A percentile compares a stretch with the other conserved stretches of the same genome.
These are phyloP conservation scores for Aphidius ervi DNA, from an alignment of 1,140 invertebrate genomes.

Conservation along the genomic window DNA sequence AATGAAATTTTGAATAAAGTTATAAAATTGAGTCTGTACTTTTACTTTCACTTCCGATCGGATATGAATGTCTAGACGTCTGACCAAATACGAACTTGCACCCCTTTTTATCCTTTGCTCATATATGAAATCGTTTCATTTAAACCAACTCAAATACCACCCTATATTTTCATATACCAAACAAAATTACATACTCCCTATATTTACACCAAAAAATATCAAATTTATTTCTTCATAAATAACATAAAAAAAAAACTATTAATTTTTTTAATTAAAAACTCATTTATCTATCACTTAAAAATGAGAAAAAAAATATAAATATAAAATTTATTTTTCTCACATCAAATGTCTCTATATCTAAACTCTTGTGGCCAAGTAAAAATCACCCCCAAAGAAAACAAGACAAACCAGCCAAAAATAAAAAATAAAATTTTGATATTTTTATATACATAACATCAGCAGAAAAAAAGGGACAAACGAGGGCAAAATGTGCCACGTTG, in stretches of 20 bases:
- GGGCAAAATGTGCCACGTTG: background rate
- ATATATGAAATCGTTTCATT: background rate
- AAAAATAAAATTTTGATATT: background rate
- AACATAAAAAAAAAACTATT: no score
- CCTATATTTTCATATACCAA: no score
- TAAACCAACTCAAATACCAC: background rate
- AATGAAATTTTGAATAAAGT: background rate
- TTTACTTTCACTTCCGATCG: conserved; percentile 17
- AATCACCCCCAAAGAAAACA: background rate
- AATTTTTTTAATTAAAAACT: background rate
- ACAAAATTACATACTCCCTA: background rate
- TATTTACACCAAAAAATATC: no score
- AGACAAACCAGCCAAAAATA: background rate
- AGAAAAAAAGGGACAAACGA: conserved; percentile 4
- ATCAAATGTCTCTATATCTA: no score
- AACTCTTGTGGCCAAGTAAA: no score
- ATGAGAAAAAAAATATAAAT: no score
- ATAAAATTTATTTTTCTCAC: no score
- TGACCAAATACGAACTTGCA: conserved; percentile 17
- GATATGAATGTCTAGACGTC: conserved; percentile 26
- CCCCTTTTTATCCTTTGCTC: background rate
- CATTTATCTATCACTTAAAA: background rate
- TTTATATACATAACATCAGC: no score
- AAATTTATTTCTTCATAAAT: no score
- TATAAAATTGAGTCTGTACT: background rate